Evolutionary conservation across 1,140 invertebrate species (phyloP).

Genomic region (Temnothorax nylanderi): DNA sequence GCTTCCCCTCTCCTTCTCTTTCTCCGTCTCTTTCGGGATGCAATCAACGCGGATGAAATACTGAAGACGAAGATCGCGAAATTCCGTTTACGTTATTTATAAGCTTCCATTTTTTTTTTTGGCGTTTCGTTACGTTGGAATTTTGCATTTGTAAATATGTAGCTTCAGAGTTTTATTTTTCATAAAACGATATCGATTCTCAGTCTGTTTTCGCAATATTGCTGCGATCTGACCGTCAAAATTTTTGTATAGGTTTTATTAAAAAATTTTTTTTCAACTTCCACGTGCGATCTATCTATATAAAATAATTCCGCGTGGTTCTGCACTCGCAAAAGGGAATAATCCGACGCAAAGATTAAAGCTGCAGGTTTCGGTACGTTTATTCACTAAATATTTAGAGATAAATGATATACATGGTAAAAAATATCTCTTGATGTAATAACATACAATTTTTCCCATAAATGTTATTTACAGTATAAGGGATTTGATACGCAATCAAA

Average conservation of each 20-base stretch:
- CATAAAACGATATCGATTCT: slow-evolving; percentile 1
- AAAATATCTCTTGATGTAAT: neutral
- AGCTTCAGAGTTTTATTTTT: slow-evolving; percentile 9
- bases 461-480: neutral
- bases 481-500: neutral
- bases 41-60: slow-evolving; percentile 36
- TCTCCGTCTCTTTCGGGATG: neutral
- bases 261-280: slow-evolving; percentile 17
- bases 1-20: neutral
- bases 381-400: slow-evolving; percentile 30
- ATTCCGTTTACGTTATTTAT: slow-evolving; percentile 15
- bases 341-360: slow-evolving; percentile 33
- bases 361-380: neutral
- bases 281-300: neutral
- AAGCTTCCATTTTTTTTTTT: neutral
- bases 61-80: neutral
- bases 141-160: neutral
- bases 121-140: neutral
- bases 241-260: neutral
- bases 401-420: neutral
- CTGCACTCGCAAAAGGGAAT: neutral
- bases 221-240: neutral
- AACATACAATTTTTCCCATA: neutral
- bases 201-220: slow-evolving; percentile 12
- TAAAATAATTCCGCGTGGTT: slow-evolving; percentile 4